phyloP scores from a whole-genome alignment of 2,113 vertebrate species.

The Pontoporia blainvillei region DNA sequence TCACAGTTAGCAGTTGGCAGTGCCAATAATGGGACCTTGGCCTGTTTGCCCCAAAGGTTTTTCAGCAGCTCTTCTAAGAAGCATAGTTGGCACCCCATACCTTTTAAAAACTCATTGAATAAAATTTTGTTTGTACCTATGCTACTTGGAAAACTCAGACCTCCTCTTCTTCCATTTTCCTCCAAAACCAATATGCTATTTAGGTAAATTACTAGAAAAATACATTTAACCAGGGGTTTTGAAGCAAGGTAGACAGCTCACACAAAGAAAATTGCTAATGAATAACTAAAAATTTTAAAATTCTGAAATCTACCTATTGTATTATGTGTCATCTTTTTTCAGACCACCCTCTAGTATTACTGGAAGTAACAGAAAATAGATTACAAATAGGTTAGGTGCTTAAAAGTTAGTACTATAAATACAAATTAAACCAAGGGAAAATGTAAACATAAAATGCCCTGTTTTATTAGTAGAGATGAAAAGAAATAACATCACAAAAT shows the following conservation, averaged over 20 bases:
- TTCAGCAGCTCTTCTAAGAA: background rate
- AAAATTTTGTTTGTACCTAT: constrained; percentile 7
- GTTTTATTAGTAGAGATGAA: constrained; percentile 32
- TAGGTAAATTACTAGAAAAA: background rate
- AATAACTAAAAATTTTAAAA: background rate
- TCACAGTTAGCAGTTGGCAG: background rate
- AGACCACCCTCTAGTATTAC: background rate
- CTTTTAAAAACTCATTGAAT: background rate
- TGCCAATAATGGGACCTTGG: background rate
- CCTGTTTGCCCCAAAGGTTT: background rate
- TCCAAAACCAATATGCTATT: background rate
- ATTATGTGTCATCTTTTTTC: background rate
- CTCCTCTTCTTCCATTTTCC: background rate
- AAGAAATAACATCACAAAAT: constrained; percentile 25
- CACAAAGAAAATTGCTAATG: constrained; percentile 2
- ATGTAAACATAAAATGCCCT: constrained; percentile 29
- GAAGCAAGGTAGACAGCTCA: background rate
- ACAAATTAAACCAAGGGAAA: constrained; percentile 47
- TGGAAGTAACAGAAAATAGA: background rate
- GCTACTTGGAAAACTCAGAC: background rate
- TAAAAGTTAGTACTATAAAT: background rate
- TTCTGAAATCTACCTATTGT: background rate
- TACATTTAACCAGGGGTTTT: background rate
- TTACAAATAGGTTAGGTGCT: background rate
- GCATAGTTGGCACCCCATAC: background rate